These are phyloP conservation scores for Cynopterus brachyotis DNA, from an alignment of 2,113 vertebrate genomes.

Conservation along the genomic window DNA sequence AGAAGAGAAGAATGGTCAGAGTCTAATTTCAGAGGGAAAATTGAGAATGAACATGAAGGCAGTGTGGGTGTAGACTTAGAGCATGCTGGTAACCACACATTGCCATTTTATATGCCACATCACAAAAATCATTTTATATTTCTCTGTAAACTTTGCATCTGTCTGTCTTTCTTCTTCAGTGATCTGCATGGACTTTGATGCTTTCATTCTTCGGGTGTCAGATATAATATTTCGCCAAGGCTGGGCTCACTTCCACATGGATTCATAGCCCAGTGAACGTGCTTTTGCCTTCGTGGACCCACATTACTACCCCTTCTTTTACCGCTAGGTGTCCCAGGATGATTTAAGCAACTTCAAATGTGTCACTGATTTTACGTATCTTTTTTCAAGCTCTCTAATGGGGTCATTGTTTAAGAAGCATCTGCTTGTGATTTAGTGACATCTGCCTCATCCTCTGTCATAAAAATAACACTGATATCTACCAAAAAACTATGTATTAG, in stretches of 20 bases:
- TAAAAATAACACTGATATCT: background rate
- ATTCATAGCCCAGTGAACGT: background rate
- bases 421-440: background rate
- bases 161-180: background rate
- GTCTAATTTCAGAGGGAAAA: background rate
- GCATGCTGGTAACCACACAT: background rate
- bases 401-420: background rate
- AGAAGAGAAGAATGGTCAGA: background rate
- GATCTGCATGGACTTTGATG: background rate
- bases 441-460: background rate
- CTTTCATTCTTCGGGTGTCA: background rate
- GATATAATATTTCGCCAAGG: background rate
- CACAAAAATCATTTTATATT: background rate
- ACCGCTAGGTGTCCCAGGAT: background rate
- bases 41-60: background rate
- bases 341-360: background rate
- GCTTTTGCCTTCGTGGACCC: background rate
- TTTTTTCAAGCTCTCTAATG: background rate
- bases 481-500: background rate
- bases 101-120: background rate
- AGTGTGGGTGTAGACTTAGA: background rate
- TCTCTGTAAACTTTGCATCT: background rate
- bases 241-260: background rate
- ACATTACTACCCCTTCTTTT: background rate
- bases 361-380: background rate